Percentiles rank a stretch among this genome's conserved stretches.
Conservation (phyloP, 2,888 invertebrate genomes). For the Cynaeus angustus region DNA sequence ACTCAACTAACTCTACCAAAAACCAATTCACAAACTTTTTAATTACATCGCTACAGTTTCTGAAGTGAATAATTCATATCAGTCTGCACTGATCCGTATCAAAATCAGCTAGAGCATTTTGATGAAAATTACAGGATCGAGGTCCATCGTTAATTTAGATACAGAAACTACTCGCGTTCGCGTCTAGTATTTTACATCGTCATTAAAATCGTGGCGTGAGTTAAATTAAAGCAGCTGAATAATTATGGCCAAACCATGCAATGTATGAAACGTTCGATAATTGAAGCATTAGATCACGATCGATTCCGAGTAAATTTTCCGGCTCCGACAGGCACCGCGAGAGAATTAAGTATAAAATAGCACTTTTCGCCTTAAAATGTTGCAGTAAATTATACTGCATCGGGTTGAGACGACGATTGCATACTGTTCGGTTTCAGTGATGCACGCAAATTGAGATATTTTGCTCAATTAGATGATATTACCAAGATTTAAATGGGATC, state of each 20-base stretch:
- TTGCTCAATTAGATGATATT: too few species aligned
- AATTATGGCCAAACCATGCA: slow-evolving; percentile 58
- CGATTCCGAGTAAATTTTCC: slow-evolving; percentile 55
- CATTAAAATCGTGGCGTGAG: slow-evolving; percentile 64
- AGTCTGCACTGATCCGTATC: slow-evolving; percentile 38
- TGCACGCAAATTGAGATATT: not conserved
- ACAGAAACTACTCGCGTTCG: slow-evolving; percentile 41
- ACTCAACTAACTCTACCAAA: slow-evolving; percentile 31
- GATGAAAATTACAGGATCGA: slow-evolving; percentile 47
- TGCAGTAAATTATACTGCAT: slow-evolving; percentile 28
- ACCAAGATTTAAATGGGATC: too few species aligned
- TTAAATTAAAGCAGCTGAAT: slow-evolving; percentile 63
- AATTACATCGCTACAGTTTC: slow-evolving; percentile 39
- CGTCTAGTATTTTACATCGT: slow-evolving; percentile 59
- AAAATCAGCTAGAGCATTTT: slow-evolving; percentile 41
- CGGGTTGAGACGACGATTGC: not conserved
- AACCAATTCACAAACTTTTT: slow-evolving; percentile 38
- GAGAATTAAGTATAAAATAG: slow-evolving; percentile 45
- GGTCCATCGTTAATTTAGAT: slow-evolving; percentile 49
- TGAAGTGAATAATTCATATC: slow-evolving; percentile 37
- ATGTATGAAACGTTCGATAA: slow-evolving; percentile 60
- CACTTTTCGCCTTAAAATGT: slow-evolving; percentile 24
- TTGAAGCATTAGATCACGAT: slow-evolving; percentile 63
- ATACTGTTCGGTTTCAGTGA: not conserved
- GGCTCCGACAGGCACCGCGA: slow-evolving; percentile 56